A percentile compares a stretch with the other conserved stretches of the same genome.
Evolutionary conservation across 2,888 invertebrate genomes (phyloP).

Genomic region (Orthosia gothica): DNA sequence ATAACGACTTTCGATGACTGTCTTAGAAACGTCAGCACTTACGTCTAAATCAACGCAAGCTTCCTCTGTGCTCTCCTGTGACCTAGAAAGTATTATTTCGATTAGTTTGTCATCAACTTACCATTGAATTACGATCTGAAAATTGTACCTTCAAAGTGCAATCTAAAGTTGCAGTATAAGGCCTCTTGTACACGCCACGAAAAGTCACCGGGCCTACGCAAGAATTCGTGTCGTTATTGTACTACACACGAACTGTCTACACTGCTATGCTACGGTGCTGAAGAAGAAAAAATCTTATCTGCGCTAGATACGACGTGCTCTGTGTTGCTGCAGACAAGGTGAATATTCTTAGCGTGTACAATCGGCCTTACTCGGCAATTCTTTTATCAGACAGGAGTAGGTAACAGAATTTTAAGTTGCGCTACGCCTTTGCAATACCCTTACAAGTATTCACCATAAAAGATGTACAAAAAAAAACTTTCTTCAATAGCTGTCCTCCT

Average conservation of each 20-base stretch:
- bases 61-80: constrained; percentile 58
- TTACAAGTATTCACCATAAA: not conserved
- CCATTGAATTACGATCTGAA: not conserved
- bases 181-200: no score
- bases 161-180: not conserved
- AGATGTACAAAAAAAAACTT: no score
- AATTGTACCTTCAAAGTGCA: not conserved
- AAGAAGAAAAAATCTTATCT: no score
- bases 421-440: not conserved
- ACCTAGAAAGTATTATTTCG: constrained; percentile 56
- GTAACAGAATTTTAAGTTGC: not conserved
- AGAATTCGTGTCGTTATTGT: no score
- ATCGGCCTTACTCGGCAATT: not conserved
- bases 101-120: constrained; percentile 1
- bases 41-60: constrained; percentile 45
- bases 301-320: no score
- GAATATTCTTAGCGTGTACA: no score
- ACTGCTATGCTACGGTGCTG: no score
- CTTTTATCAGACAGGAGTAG: no score
- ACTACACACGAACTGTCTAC: no score
- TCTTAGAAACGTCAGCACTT: constrained; percentile 74
- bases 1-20: constrained; percentile 82
- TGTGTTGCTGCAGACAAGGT: no score
- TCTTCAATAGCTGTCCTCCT: not conserved
- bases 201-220: no score